phyloP scores from a whole-genome alignment of 2,797 vertebrate genomes.

The Anableps anableps region DNA sequence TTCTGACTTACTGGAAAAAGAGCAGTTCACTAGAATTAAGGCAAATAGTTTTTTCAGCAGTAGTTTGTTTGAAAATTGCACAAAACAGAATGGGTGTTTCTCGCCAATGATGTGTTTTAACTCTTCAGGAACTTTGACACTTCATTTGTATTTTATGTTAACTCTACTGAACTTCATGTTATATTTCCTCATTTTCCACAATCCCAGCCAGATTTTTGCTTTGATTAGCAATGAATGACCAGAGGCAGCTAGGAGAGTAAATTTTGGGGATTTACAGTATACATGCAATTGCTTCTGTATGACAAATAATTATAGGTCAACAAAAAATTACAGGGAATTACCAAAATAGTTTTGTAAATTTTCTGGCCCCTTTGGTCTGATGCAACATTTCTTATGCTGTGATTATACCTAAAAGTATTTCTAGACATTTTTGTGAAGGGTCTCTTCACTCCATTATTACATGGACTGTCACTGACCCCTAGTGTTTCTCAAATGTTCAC shows the following conservation, averaged over 20 bases:
- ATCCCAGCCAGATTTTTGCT: neutral
- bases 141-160: neutral
- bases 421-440: slow-evolving; percentile 24
- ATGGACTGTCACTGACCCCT: slow-evolving; percentile 82
- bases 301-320: neutral
- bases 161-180: neutral
- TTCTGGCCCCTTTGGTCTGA: slow-evolving; percentile 16
- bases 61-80: neutral
- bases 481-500: slow-evolving; percentile 71
- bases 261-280: neutral
- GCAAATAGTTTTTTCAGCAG: neutral
- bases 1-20: neutral
- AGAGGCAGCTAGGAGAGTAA: neutral
- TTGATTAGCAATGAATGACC: neutral
- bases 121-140: neutral
- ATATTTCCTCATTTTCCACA: neutral
- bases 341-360: neutral
- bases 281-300: neutral
- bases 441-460: slow-evolving; percentile 55
- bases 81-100: neutral
- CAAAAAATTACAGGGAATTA: slow-evolving; percentile 2
- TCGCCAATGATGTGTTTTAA: neutral
- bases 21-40: neutral
- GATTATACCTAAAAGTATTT: slow-evolving; percentile 40
- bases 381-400: slow-evolving; percentile 5